Evolutionary conservation across 2,888 invertebrate genomes (phyloP).

Genomic region (Tethea ocularis): DNA sequence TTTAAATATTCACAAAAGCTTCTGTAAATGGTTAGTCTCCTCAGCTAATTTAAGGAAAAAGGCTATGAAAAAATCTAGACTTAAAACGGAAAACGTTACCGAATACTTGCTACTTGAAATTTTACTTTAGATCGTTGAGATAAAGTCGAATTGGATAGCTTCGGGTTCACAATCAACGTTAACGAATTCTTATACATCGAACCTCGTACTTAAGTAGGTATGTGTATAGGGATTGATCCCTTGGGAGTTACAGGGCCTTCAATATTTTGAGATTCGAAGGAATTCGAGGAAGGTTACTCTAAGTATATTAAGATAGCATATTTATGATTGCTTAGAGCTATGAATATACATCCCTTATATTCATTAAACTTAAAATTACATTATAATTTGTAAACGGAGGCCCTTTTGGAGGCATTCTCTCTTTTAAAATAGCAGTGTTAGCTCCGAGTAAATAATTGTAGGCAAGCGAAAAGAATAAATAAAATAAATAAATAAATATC

Average conservation of each 20-base stretch:
- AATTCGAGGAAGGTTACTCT: slow-evolving; percentile 17
- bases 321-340: neutral
- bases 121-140: slow-evolving; percentile 10
- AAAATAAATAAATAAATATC: no score
- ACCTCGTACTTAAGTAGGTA: neutral
- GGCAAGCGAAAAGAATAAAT: no score
- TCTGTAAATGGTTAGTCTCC: slow-evolving; percentile 38
- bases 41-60: slow-evolving; percentile 36
- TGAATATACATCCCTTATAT: neutral
- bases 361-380: neutral
- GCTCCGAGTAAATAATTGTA: no score
- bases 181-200: slow-evolving; percentile 11
- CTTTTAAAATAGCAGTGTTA: no score
- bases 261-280: slow-evolving; percentile 21
- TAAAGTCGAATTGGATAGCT: slow-evolving; percentile 17
- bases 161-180: slow-evolving; percentile 28
- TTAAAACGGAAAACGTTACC: slow-evolving; percentile 22
- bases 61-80: slow-evolving; percentile 30
- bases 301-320: slow-evolving; percentile 14
- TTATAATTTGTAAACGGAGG: no score
- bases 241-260: slow-evolving; percentile 25
- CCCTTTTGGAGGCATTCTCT: no score
- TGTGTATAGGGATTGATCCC: slow-evolving; percentile 26
- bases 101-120: slow-evolving; percentile 17
- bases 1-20: slow-evolving; percentile 43